These are phyloP conservation scores for Drosophila limbata DNA, from an alignment of 2,888 invertebrate genomes.

Conservation along the genomic window DNA sequence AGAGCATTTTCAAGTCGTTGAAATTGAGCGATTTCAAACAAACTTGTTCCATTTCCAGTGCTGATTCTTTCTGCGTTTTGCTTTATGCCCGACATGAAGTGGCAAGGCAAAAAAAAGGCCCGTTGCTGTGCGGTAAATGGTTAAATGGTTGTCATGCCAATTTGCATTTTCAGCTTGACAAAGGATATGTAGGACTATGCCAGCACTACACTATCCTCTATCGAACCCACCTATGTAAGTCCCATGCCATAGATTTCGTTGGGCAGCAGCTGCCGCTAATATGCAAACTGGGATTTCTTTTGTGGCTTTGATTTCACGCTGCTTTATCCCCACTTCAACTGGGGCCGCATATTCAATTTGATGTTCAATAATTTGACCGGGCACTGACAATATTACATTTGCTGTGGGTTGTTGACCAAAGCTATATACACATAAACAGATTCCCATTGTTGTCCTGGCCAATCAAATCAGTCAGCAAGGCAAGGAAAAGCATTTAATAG, in stretches of 20 bases:
- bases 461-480: conserved; percentile 52
- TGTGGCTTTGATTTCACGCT: conserved; percentile 74
- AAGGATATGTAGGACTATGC: conserved; percentile 70
- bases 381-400: conserved; percentile 40
- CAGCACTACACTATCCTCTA: conserved; percentile 21
- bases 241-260: conserved; percentile 31
- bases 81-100: conserved; percentile 62
- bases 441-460: conserved; percentile 35
- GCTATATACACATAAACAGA: conserved; percentile 38
- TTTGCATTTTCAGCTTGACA: conserved; percentile 79
- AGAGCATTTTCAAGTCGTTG: conserved; percentile 33
- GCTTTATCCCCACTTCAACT: conserved; percentile 14
- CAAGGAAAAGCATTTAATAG: conserved; percentile 65
- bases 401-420: conserved; percentile 12
- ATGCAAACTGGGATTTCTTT: conserved; percentile 78
- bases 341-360: conserved; percentile 68
- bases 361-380: conserved; percentile 72
- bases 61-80: conserved; percentile 75
- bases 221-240: conserved; percentile 4
- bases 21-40: neutral
- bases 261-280: conserved; percentile 75
- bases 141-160: conserved; percentile 80
- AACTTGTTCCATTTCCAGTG: conserved; percentile 48
- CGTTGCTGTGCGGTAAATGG: conserved; percentile 61
- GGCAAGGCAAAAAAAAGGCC: conserved; percentile 30